Evolutionary conservation across 2,113 vertebrate species (phyloP).

Genomic region (Campylomormyrus numenius): DNA sequence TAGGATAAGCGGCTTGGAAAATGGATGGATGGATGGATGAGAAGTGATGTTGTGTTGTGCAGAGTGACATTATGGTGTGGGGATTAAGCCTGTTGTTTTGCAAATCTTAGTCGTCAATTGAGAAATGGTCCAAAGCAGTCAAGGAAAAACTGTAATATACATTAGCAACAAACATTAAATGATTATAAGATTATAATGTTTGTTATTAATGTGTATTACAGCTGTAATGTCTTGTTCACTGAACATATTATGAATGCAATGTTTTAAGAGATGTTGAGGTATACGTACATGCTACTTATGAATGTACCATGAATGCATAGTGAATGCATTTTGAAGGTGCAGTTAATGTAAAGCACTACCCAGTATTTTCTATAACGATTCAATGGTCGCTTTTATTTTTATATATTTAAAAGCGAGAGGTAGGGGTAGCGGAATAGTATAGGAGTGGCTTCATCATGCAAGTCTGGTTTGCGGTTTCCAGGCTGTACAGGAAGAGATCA

Average conservation of each 20-base stretch:
- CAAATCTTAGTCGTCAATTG: too few species aligned
- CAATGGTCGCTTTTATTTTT: not conserved
- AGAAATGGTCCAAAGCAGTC: too few species aligned
- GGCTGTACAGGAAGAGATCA: conserved; percentile 90
- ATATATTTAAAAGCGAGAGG: not conserved
- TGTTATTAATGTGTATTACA: not conserved
- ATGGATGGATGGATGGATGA: too few species aligned
- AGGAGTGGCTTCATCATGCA: conserved; percentile 14
- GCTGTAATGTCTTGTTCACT: not conserved
- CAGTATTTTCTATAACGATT: not conserved
- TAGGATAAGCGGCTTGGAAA: too few species aligned
- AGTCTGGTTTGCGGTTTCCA: conserved; percentile 38
- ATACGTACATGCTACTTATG: not conserved
- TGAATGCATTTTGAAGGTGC: not conserved
- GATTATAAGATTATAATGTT: not conserved
- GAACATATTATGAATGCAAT: not conserved
- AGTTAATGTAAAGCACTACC: not conserved
- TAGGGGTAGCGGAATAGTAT: not conserved
- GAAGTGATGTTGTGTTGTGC: too few species aligned
- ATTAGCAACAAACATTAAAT: not conserved
- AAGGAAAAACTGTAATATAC: not conserved
- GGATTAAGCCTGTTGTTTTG: too few species aligned
- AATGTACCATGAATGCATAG: not conserved
- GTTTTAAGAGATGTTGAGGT: not conserved
- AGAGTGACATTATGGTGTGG: too few species aligned